A percentile compares a stretch with the other conserved stretches of the same genome.
These are phyloP conservation scores for Thunnus maccoyii DNA, from an alignment of 2,113 vertebrate species.

Conservation along the genomic window DNA sequence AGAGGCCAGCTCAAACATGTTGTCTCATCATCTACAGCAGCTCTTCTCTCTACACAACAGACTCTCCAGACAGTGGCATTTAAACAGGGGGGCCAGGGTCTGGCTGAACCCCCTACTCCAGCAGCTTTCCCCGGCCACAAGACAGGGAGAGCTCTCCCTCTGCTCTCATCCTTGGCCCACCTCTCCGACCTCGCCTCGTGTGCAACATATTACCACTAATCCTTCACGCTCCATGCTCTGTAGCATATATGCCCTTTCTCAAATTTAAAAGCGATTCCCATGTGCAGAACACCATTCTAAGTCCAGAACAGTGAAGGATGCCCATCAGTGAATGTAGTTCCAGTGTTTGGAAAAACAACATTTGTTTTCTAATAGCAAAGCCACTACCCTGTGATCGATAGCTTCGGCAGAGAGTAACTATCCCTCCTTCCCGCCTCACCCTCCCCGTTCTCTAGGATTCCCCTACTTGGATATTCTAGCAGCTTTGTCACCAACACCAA, in stretches of 20 bases:
- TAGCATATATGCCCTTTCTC: constrained; percentile 28
- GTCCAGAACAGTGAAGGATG: constrained; percentile 3
- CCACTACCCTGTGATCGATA: constrained; percentile 3
- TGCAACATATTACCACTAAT: constrained; percentile 76
- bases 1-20: constrained; percentile 84
- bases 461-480: constrained; percentile 70
- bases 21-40: constrained; percentile 23
- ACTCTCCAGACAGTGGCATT: background rate
- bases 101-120: constrained; percentile 40
- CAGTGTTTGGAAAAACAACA: background rate
- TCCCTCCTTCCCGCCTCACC: constrained; percentile 35
- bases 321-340: constrained; percentile 16
- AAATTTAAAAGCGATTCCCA: constrained; percentile 32
- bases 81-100: background rate
- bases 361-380: constrained; percentile 22
- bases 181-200: constrained; percentile 51
- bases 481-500: constrained; percentile 74
- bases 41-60: background rate
- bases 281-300: constrained; percentile 21
- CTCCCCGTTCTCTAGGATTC: constrained; percentile 54
- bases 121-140: constrained; percentile 45
- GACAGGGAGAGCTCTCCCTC: constrained; percentile 47
- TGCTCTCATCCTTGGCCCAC: constrained; percentile 68
- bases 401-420: constrained; percentile 21
- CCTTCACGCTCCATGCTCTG: constrained; percentile 69